phyloP scores from a whole-genome alignment of 2,797 vertebrate species.

The Ficedula albicollis region DNA sequence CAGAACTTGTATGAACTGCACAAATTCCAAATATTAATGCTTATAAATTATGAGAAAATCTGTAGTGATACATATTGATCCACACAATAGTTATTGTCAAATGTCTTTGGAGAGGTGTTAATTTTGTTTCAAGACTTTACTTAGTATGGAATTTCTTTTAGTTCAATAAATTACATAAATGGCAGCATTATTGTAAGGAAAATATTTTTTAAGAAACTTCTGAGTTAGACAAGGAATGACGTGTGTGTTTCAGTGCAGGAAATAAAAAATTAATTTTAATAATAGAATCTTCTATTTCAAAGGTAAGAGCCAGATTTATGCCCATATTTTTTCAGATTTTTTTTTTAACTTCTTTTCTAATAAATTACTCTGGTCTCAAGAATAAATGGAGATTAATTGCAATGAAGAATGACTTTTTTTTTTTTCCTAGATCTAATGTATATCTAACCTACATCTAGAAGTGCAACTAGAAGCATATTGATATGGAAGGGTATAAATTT shows the following conservation, averaged over 20 bases:
- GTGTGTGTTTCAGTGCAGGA: background rate
- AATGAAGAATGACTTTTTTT: conserved; percentile 17
- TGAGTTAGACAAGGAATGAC: conserved; percentile 10
- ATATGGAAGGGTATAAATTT: background rate
- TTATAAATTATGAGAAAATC: background rate
- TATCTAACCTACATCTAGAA: background rate
- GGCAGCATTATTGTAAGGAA: background rate
- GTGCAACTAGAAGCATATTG: background rate
- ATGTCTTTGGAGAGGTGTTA: background rate
- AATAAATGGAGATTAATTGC: background rate
- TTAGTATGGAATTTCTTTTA: conserved; percentile 42
- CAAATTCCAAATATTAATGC: background rate
- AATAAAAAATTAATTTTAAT: conserved; percentile 15
- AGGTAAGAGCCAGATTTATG: conserved; percentile 24
- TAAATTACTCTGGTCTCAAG: conserved; percentile 1
- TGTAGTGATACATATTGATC: background rate
- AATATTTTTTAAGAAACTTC: background rate
- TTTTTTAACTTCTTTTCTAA: conserved; percentile 4
- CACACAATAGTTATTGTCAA: background rate
- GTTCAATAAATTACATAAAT: background rate
- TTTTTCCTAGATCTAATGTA: background rate
- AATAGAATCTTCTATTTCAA: conserved; percentile 12
- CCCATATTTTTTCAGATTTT: background rate
- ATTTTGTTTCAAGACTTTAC: conserved; percentile 40
- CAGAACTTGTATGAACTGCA: background rate